phyloP scores from a whole-genome alignment of 2,113 vertebrate genomes.

The Phrynosoma blainvillii region DNA sequence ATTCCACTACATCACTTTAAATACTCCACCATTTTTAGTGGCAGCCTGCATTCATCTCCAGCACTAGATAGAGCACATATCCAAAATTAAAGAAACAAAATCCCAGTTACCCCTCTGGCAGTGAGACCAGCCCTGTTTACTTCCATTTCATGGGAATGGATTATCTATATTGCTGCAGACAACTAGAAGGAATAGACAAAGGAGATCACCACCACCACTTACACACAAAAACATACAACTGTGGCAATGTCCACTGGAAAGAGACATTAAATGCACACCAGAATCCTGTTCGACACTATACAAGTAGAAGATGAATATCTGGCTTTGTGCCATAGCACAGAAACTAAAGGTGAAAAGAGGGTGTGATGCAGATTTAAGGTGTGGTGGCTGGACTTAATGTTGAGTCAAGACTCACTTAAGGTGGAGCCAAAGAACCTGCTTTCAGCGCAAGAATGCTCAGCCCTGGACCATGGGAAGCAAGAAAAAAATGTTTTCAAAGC shows the following conservation, averaged over 20 bases:
- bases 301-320: not conserved
- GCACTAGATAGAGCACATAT: too few relatives aligned
- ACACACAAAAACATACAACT: too few relatives aligned
- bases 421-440: not conserved
- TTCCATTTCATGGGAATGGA: too few relatives aligned
- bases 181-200: too few relatives aligned
- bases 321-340: not conserved
- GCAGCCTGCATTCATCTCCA: not conserved
- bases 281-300: not conserved
- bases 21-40: not conserved
- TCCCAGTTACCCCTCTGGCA: too few relatives aligned
- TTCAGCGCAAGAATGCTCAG: not conserved
- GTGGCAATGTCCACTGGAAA: not conserved
- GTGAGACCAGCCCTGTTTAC: too few relatives aligned
- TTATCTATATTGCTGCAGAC: not conserved
- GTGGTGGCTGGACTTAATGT: not conserved
- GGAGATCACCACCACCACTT: too few relatives aligned
- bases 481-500: not conserved
- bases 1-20: not conserved
- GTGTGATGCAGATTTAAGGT: constrained; percentile 1
- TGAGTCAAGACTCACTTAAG: not conserved
- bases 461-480: not conserved
- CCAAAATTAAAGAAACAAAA: too few relatives aligned
- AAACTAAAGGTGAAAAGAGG: not conserved
- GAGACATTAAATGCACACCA: not conserved